Evolutionary conservation across 2,888 invertebrate species (phyloP), one percentile per base, ranked within the genome.

Genomic region (Polylopha cassiicola): DNA sequence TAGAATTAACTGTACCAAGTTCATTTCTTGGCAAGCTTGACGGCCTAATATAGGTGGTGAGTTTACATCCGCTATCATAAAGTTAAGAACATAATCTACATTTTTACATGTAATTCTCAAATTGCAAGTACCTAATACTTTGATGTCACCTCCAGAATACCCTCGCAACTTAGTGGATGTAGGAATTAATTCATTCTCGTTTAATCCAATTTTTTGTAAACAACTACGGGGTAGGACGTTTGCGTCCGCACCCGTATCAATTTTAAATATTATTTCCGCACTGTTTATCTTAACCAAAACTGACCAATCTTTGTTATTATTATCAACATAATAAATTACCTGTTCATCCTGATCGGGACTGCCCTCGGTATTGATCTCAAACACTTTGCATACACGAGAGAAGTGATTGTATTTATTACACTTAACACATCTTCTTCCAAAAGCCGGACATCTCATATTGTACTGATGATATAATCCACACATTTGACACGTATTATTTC

Each of bases 241-340:
- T 1, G 46, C 51, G 20, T 53, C 51, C 2, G 50, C 51, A 17
- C 51, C 49, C 21, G 53, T 49, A 22, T 51, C 49, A 18, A 53
- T 15, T 43, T 52, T 52, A 38, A 53, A 55, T 8, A 17, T 15
- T 3, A 51, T 43, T 15, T 13, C n/a, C 10, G 9, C 9, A 15
- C 32, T 23, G 20, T 45, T 47, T 15, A 54, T 46, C 3, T 41
- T 17, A 27, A 51, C 32, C 3, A 34, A 28, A 1, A 43, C 39
- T 0, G 32, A 38, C 48, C 47, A 54, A 13, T 48, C 44, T 27
- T 17, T 29, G 21, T 5, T 14, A 37, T 29, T 41, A 26, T 15
- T 24, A 27, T 20, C 17, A 33, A 28, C 22, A 10, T 26, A 15
- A 6, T n/a, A n/a, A 20, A 24, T 45, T 48, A 56, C 44, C 46